Conservation (phyloP, 1,140 invertebrate species). For the Ostrea edulis region DNA sequence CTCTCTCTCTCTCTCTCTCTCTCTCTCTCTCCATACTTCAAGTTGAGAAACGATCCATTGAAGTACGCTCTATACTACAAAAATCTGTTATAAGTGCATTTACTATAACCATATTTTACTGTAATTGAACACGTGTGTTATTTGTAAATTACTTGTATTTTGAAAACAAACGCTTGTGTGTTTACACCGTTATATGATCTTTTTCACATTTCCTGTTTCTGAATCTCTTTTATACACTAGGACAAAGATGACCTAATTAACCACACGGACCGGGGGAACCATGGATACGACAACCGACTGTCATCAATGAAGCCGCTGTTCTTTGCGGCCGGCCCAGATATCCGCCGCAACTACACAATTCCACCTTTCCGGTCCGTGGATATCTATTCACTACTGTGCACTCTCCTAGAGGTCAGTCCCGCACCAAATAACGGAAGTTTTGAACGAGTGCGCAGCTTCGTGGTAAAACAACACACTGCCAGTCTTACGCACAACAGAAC, state of each 20-base stretch:
- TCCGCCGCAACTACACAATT: conserved; percentile 80
- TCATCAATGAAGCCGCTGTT: conserved; percentile 85
- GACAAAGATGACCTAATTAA: conserved; percentile 40
- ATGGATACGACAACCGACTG: conserved; percentile 85
- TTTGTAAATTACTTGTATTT: not conserved
- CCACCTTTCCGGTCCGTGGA: conserved; percentile 84
- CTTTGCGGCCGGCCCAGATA: conserved; percentile 84
- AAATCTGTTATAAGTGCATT: not conserved
- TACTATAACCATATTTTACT: not conserved
- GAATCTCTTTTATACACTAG: conserved; percentile 41
- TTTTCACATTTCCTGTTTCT: not conserved
- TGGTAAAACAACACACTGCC: not conserved
- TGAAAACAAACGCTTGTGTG: not conserved
- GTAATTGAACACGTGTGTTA: not conserved
- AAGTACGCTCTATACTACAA: too few relatives aligned
- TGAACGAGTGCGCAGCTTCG: conserved; percentile 37
- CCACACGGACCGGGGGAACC: conserved; percentile 79
- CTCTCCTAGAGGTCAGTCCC: conserved; percentile 78
- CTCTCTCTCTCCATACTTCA: too few relatives aligned
- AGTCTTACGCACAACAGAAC: not conserved
- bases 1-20: too few relatives aligned
- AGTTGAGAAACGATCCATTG: too few relatives aligned
- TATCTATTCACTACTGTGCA: conserved; percentile 84
- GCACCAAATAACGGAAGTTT: conserved; percentile 69
- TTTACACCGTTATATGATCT: not conserved